Percentiles rank a stretch among this genome's conserved stretches.
phyloP scores from a whole-genome alignment of 2,113 vertebrate genomes.

The Pangasianodon gigas region DNA sequence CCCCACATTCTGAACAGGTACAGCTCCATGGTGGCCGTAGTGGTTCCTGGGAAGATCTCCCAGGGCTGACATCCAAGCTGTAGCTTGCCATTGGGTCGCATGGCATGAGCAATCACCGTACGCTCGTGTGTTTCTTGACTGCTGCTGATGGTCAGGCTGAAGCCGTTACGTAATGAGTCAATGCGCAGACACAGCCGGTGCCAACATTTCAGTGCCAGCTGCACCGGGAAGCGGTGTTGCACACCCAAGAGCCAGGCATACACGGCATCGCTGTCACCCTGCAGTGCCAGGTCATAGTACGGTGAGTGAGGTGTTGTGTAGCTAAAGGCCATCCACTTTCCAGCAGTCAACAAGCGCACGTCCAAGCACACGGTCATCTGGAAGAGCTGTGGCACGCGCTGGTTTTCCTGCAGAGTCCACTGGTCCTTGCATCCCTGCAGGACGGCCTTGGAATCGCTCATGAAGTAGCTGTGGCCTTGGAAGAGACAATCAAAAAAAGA shows the following conservation, averaged over 20 bases:
- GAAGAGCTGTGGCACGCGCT: conserved; percentile 57
- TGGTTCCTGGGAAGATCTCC: neutral
- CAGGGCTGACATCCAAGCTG: conserved; percentile 67
- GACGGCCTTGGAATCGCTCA: conserved; percentile 70
- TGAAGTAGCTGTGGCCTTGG: conserved; percentile 60
- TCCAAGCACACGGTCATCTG: conserved; percentile 72
- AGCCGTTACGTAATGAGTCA: conserved; percentile 53
- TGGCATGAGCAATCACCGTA: conserved; percentile 57
- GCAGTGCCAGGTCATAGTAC: conserved; percentile 65
- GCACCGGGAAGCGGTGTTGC: conserved; percentile 64
- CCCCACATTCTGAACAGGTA: conserved; percentile 76
- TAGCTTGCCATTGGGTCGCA: conserved; percentile 60
- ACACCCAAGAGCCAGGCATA: conserved; percentile 72
- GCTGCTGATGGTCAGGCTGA: conserved; percentile 67
- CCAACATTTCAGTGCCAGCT: conserved; percentile 59
- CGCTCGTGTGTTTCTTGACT: conserved; percentile 34
- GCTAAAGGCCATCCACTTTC: conserved; percentile 73
- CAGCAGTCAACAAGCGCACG: conserved; percentile 62
- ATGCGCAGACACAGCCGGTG: conserved; percentile 70
- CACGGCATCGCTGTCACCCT: conserved; percentile 65
- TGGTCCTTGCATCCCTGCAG: conserved; percentile 66
- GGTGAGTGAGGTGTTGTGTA: conserved; percentile 61
- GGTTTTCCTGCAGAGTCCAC: conserved; percentile 69
- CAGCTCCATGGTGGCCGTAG: conserved; percentile 63
- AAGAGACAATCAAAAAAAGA: neutral